Conservation (phyloP, 2,888 invertebrate genomes). For the Drosophila cracens region DNA sequence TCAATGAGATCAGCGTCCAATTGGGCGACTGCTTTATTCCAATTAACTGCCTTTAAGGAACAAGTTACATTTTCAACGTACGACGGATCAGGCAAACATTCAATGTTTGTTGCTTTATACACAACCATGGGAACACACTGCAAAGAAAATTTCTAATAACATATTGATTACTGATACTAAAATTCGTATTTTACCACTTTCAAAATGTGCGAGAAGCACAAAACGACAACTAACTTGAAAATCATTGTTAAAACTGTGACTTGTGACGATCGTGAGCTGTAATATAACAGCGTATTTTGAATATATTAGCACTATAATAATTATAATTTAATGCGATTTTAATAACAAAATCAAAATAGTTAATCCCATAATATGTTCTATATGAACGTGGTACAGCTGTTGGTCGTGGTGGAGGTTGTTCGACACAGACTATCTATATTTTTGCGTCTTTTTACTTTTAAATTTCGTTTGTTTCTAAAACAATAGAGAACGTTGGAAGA, state of each 20-base stretch:
- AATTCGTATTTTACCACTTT: constrained; percentile 14
- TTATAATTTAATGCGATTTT: neutral
- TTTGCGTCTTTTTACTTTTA: too few species aligned
- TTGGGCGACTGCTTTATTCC: constrained; percentile 46
- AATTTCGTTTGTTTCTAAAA: too few species aligned
- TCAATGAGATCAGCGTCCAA: constrained; percentile 44
- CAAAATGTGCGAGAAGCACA: neutral
- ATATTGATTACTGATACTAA: neutral
- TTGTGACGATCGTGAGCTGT: too few species aligned
- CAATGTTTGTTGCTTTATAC: constrained; percentile 47
- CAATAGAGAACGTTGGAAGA: too few species aligned
- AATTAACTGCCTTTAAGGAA: constrained; percentile 43
- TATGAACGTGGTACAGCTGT: too few species aligned
- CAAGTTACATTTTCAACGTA: constrained; percentile 32
- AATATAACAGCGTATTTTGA: neutral
- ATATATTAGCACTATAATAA: neutral
- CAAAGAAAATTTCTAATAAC: accelerated
- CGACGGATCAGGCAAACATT: constrained; percentile 21
- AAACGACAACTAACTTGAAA: neutral
- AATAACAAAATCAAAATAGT: too few species aligned
- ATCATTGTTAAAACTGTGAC: neutral
- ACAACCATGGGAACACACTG: constrained; percentile 23
- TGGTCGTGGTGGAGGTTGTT: too few species aligned
- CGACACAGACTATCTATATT: too few species aligned
- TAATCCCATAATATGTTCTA: too few species aligned